A percentile compares a stretch with the other conserved stretches of the same genome.
Conservation (phyloP, 2,888 invertebrate species). For the Ectemnius lituratus region DNA sequence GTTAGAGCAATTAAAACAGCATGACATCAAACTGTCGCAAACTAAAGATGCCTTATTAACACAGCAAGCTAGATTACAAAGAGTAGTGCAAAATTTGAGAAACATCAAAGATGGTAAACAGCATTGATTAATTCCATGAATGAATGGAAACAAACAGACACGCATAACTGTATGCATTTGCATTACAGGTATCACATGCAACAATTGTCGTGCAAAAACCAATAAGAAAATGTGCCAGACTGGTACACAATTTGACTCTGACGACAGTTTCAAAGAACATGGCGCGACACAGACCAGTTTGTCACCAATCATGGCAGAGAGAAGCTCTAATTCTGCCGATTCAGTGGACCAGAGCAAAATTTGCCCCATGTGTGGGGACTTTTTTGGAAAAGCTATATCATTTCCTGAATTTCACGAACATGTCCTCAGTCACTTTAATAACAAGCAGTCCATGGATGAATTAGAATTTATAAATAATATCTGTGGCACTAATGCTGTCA, state of each 20-base stretch:
- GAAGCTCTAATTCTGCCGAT: constrained; percentile 61
- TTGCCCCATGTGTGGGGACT: constrained; percentile 87
- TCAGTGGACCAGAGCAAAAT: constrained; percentile 79
- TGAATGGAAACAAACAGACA: neutral
- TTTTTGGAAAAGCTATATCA: constrained; percentile 80
- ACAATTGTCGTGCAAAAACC: constrained; percentile 65
- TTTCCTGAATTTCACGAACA: constrained; percentile 86
- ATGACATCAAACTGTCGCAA: constrained; percentile 82
- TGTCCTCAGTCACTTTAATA: constrained; percentile 87
- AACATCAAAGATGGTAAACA: constrained; percentile 73
- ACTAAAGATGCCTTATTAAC: constrained; percentile 82
- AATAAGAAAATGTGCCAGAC: constrained; percentile 70
- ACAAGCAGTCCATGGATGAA: constrained; percentile 75
- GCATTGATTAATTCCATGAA: neutral
- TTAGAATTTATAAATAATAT: constrained; percentile 58
- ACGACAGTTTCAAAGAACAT: constrained; percentile 68
- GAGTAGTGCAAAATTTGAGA: constrained; percentile 76
- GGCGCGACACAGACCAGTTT: constrained; percentile 71
- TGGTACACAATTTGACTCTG: constrained; percentile 70
- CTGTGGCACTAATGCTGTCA: neutral
- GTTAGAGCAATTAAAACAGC: constrained; percentile 82
- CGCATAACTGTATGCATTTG: constrained; percentile 1
- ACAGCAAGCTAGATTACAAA: constrained; percentile 83
- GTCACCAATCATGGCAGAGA: constrained; percentile 23
- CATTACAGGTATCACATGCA: constrained; percentile 62